Base-by-base conservation (phyloP, 2,888 invertebrate species). In the Lobophora halterata region DNA sequence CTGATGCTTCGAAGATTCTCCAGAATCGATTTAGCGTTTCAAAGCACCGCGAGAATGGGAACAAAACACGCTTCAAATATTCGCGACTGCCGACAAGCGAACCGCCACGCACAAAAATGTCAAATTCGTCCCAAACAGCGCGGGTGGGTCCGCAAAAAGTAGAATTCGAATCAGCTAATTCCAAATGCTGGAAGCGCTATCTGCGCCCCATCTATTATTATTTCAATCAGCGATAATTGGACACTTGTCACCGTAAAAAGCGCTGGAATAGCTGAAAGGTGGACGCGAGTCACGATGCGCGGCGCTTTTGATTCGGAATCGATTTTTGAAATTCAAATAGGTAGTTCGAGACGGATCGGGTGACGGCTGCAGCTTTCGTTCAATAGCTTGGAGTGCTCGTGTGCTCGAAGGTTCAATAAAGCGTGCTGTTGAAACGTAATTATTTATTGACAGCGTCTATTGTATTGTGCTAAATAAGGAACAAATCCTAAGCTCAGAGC, bases 191-290 rank as follows among this genome's bases (percentile, higher is more conserved):
- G 54, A 57, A 62, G 65, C 72, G 71, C 62, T 61, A 62, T 58
- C 58, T 51, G 48, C 48, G 49, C 52, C 43, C 60, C 58, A 61
- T 71, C 77, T 77, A 79, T 81, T 79, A 81, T 82, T 80, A 80
- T 79, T 81, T 79, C 79, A 78, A 80, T 82, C 79, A 71, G 61
- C 69, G 70, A 73, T 82, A 82, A 81, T 82, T 81, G 82, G 81
- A 78, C 75, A 77, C 71, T 78, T 74, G 79, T 80, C 76, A 65
- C 71, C 63, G 65, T 76, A 75, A 77, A 76, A 76, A 77, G 73
- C 65, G 58, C 58, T 57, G 61, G 61, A 56, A 49, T 55, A 61
- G 55, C 65, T 61, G 64, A 58, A 62, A 60, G 61, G 65, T 62
- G 54, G 52, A 60, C 53, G 59, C 61, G 54, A 67, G 65, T 65